These are phyloP conservation scores for Elgonia sp. DNA, from an alignment of 2,888 invertebrate species.

Conservation along the genomic window DNA sequence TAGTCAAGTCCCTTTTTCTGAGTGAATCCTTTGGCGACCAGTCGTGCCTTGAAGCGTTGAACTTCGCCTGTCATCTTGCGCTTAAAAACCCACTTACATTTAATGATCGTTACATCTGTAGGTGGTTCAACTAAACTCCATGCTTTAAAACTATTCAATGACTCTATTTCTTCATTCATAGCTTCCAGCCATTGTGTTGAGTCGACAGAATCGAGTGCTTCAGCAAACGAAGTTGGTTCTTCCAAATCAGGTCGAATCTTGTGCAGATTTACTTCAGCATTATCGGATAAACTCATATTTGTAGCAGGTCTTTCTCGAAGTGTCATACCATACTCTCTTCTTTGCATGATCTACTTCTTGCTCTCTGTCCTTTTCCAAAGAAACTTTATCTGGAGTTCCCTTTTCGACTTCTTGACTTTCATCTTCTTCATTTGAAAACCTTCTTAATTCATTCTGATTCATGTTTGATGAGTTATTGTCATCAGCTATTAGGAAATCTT, in stretches of 20 bases:
- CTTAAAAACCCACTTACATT: conserved; percentile 67
- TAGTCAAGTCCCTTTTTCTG: conserved; percentile 28
- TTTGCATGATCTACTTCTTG: not conserved
- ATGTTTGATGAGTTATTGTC: not conserved
- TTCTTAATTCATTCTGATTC: not conserved
- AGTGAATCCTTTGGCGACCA: conserved; percentile 66
- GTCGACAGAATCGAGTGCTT: not conserved
- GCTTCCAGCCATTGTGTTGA: conserved; percentile 56
- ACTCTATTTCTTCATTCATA: conserved; percentile 66
- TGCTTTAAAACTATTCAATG: conserved; percentile 14
- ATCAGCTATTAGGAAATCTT: not conserved
- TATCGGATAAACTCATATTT: not conserved
- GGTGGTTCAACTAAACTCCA: conserved; percentile 49
- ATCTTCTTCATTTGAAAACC: not conserved
- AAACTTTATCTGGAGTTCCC: not conserved
- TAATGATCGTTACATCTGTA: conserved; percentile 33
- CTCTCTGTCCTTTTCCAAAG: not conserved
- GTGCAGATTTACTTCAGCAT: not conserved
- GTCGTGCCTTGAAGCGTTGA: conserved; percentile 67
- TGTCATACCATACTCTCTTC: conserved; percentile 42
- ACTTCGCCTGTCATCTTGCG: conserved; percentile 54
- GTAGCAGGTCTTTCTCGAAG: conserved; percentile 16
- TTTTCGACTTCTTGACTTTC: not conserved
- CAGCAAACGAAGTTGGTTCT: not conserved
- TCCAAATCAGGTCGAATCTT: not conserved